Conservation (phyloP, 2,888 invertebrate genomes). For the Ochropleura leucogaster region DNA sequence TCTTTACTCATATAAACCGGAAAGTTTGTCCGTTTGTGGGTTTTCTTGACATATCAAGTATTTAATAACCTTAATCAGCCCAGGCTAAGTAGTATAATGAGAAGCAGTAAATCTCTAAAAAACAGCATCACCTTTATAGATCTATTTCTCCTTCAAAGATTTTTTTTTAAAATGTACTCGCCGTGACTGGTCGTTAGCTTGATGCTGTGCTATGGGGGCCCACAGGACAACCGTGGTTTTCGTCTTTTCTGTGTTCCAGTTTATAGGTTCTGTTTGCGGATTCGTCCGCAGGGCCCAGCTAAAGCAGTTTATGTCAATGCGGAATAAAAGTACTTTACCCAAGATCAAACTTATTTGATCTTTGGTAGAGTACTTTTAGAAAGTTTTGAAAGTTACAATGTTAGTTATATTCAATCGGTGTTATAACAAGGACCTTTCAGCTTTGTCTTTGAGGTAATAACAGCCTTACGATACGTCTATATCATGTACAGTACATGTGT, state of each 20-base stretch:
- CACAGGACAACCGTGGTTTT: too few relatives aligned
- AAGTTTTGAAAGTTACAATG: too few relatives aligned
- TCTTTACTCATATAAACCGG: neutral
- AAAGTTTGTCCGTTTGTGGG: constrained; percentile 9
- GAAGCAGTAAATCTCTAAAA: neutral
- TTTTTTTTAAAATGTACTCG: too few relatives aligned
- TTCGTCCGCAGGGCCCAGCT: too few relatives aligned
- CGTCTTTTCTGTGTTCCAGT: neutral
- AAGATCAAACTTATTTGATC: too few relatives aligned
- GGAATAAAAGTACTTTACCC: neutral
- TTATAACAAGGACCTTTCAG: neutral
- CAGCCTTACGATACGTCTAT: neutral
- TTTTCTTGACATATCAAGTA: neutral
- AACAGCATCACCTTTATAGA: neutral
- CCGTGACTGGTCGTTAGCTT: too few relatives aligned
- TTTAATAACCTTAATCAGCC: neutral
- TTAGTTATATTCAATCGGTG: neutral
- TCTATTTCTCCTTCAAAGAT: neutral
- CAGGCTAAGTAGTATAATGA: too few relatives aligned
- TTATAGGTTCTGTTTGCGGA: too few relatives aligned
- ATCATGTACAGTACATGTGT: too few relatives aligned
- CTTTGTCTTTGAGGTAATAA: neutral
- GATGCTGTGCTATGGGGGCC: too few relatives aligned
- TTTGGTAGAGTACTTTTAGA: too few relatives aligned
- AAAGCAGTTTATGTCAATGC: neutral